Conservation (phyloP, 1,140 invertebrate genomes). For the Drosophila pectinifera region DNA sequence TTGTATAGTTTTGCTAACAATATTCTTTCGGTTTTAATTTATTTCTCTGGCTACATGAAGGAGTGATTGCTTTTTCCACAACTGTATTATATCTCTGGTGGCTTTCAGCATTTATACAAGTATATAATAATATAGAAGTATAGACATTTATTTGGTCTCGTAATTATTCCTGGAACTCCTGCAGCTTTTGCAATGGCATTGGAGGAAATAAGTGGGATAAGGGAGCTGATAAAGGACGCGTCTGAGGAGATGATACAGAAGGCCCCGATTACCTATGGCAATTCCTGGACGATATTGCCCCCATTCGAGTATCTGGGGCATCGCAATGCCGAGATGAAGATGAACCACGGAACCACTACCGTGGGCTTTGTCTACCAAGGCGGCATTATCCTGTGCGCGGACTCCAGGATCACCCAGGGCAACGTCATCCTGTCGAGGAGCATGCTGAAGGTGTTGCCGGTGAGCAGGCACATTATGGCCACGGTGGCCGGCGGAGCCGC, state of each 20-base stretch:
- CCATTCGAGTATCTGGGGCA: not conserved
- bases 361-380: conserved; percentile 6
- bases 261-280: too few relatives aligned
- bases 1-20: conserved; percentile 1
- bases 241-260: not conserved
- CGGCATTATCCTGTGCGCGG: not conserved
- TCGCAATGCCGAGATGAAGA: too few relatives aligned
- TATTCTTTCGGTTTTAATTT: not conserved
- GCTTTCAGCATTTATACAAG: not conserved
- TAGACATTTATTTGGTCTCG: not conserved
- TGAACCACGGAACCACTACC: not conserved
- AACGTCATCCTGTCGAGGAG: not conserved
- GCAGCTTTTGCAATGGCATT: not conserved
- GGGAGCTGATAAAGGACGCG: not conserved
- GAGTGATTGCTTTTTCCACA: not conserved
- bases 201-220: not conserved
- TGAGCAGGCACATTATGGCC: not conserved
- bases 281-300: not conserved
- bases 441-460: not conserved
- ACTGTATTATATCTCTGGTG: not conserved
- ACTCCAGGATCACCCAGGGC: not conserved
- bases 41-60: too few relatives aligned
- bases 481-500: not conserved
- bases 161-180: not conserved
- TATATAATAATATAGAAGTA: not conserved